Percentiles rank a stretch among this genome's conserved stretches.
Evolutionary conservation across 2,113 vertebrate species (phyloP).

Genomic region (Corvus hawaiiensis): DNA sequence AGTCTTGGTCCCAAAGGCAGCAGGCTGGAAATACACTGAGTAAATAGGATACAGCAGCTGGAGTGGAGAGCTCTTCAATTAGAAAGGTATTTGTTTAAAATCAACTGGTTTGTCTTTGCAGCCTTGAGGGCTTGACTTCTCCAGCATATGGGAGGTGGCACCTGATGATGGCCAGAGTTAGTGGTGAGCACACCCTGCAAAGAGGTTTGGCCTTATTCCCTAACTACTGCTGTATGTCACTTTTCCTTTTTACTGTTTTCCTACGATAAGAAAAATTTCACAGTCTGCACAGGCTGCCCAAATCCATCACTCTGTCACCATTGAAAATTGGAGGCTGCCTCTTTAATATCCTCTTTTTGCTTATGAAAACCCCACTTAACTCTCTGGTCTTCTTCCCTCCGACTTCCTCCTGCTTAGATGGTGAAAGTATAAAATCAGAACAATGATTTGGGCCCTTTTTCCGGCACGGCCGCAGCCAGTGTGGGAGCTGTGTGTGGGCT

Average conservation of each 20-base stretch:
- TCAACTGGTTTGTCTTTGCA: neutral
- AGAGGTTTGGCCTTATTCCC: neutral
- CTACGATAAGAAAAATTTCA: neutral
- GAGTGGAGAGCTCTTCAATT: neutral
- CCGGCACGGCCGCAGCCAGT: rapidly evolving
- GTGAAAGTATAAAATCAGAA: neutral
- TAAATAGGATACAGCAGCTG: neutral
- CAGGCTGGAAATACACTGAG: neutral
- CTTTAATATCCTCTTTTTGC: neutral
- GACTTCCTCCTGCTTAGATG: neutral
- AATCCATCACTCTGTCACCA: neutral
- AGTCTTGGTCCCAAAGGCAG: neutral
- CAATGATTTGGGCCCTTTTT: neutral
- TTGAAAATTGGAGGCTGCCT: neutral
- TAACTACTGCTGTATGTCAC: neutral
- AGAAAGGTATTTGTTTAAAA: neutral
- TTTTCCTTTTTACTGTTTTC: neutral
- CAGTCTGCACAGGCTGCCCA: neutral
- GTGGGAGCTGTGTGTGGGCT: neutral
- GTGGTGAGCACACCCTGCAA: neutral
- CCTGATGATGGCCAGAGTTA: neutral
- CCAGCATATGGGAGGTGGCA: neutral
- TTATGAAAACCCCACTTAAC: neutral
- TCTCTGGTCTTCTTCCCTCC: neutral
- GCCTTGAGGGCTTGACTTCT: neutral